These are phyloP conservation scores for Drosophila nannoptera DNA, from an alignment of 1,140 invertebrate genomes.

Conservation along the genomic window DNA sequence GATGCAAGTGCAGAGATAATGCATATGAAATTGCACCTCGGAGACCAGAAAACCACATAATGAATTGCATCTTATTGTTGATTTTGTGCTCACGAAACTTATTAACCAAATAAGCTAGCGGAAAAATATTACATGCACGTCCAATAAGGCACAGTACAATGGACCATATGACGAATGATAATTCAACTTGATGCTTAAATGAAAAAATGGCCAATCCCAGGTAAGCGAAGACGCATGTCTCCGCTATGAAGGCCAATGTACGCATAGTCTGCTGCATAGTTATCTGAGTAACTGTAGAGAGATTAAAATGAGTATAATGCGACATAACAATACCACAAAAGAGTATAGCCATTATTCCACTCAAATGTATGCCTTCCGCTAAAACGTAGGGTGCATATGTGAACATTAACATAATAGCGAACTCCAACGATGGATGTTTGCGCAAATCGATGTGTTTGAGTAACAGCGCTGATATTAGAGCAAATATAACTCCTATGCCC, in stretches of 20 bases:
- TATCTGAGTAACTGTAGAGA: constrained; percentile 98
- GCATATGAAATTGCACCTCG: constrained; percentile 99
- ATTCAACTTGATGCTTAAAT: constrained; percentile 91
- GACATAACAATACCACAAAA: constrained; percentile 99
- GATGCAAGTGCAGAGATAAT: constrained; percentile 95
- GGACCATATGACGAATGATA: constrained; percentile 94
- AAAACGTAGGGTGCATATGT: constrained; percentile 98
- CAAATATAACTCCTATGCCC: constrained; percentile 97
- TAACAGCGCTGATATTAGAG: constrained; percentile 94
- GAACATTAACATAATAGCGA: constrained; percentile 98
- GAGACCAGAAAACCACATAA: constrained; percentile 99
- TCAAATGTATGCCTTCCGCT: constrained; percentile 89
- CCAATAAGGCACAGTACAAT: constrained; percentile 95
- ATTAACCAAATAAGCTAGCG: constrained; percentile 94
- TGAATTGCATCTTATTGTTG: constrained; percentile 98
- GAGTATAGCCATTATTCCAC: constrained; percentile 99
- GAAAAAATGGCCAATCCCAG: constrained; percentile 98
- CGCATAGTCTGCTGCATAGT: constrained; percentile 99
- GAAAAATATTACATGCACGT: constrained; percentile 97
- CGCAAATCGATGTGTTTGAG: constrained; percentile 97
- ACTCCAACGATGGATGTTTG: constrained; percentile 98
- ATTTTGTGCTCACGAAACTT: constrained; percentile 98
- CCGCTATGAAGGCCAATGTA: constrained; percentile 97
- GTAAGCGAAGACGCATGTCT: constrained; percentile 99
- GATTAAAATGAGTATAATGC: constrained; percentile 99